Percentiles rank a stretch among this genome's conserved stretches.
Conservation (phyloP, 1,140 invertebrate species). For the Heliconius nattereri region DNA sequence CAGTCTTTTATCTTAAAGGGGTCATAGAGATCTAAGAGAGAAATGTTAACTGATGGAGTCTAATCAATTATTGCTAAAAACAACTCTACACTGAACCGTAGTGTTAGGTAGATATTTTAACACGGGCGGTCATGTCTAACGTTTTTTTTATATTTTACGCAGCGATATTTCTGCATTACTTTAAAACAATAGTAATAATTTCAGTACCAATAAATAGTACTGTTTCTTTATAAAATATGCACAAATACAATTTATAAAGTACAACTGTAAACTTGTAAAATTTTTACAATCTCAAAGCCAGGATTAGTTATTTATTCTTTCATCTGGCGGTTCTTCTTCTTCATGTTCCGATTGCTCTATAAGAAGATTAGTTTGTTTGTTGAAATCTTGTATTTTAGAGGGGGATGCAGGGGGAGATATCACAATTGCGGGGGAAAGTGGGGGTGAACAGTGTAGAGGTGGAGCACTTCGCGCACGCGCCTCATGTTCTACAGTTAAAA, state of each 20-base stretch:
- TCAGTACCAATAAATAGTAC: conserved; percentile 40
- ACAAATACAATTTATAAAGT: conserved; percentile 39
- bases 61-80: conserved; percentile 16
- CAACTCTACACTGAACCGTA: conserved; percentile 25
- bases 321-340: conserved; percentile 28
- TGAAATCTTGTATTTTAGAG: conserved; percentile 30
- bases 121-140: conserved; percentile 21
- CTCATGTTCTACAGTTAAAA: conserved; percentile 55
- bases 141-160: conserved; percentile 2
- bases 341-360: conserved; percentile 41
- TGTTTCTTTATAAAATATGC: conserved; percentile 37
- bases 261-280: conserved; percentile 36
- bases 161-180: conserved; percentile 22
- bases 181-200: conserved; percentile 36
- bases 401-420: conserved; percentile 43
- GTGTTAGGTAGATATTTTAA: neutral
- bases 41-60: conserved; percentile 27
- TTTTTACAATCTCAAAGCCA: conserved; percentile 30
- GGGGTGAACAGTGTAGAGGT: conserved; percentile 47
- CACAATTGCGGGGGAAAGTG: conserved; percentile 45
- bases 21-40: conserved; percentile 43
- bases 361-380: conserved; percentile 54
- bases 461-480: conserved; percentile 62
- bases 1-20: conserved; percentile 73
- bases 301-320: conserved; percentile 24